A percentile compares a stretch with the other conserved stretches of the same genome.
Evolutionary conservation across 1,140 invertebrate genomes (phyloP).

Genomic region (Steinernema feltiae): DNA sequence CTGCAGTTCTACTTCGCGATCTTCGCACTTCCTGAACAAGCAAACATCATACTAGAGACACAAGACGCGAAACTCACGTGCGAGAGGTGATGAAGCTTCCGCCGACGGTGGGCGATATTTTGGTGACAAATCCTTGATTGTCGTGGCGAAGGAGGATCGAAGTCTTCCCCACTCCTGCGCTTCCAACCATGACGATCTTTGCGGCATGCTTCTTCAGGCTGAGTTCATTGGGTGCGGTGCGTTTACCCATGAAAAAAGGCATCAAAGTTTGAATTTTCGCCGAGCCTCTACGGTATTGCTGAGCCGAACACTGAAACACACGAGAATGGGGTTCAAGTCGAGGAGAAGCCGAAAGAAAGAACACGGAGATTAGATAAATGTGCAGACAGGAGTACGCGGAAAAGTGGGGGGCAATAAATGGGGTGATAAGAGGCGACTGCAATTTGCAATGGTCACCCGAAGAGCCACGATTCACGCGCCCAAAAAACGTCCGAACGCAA

Average conservation of each 20-base stretch:
- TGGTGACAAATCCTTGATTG: conserved; percentile 12
- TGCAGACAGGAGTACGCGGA: too few species aligned
- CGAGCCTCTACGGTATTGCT: neutral
- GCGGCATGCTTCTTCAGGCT: neutral
- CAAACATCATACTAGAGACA: neutral
- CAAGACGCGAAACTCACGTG: neutral
- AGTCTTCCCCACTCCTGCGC: conserved; percentile 17
- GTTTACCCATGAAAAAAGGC: neutral
- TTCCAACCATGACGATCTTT: conserved; percentile 9
- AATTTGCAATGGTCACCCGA: too few species aligned
- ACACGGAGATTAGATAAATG: neutral
- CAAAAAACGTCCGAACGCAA: too few species aligned
- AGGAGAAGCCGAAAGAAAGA: neutral
- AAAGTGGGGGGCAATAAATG: neutral
- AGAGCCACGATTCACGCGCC: too few species aligned
- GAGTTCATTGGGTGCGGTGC: conserved; percentile 3
- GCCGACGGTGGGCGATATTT: conserved; percentile 8
- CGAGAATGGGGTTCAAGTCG: neutral
- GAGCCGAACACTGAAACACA: neutral
- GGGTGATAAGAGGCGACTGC: too few species aligned
- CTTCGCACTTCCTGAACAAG: conserved; percentile 62
- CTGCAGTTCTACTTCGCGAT: conserved; percentile 87
- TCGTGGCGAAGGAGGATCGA: conserved; percentile 7
- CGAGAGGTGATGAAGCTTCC: conserved; percentile 13
- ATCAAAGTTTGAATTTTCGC: neutral